A percentile compares a stretch with the other conserved stretches of the same genome.
Evolutionary conservation across 1,140 invertebrate species (phyloP).

Genomic region (Diorhabda sublineata): DNA sequence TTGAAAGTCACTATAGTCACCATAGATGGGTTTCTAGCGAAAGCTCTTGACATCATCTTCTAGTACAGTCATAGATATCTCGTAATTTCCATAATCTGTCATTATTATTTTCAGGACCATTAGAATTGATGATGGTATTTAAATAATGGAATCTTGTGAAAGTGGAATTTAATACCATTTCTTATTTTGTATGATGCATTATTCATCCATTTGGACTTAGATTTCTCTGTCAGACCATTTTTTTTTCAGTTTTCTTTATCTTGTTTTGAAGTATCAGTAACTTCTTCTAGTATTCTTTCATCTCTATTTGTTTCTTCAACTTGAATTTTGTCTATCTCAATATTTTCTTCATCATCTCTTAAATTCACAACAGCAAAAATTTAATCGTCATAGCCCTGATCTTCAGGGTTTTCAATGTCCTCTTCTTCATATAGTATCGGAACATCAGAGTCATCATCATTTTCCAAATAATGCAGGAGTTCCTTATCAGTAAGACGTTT

Average conservation of each 20-base stretch:
- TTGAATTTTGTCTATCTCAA: too few species aligned
- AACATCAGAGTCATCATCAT: too few species aligned
- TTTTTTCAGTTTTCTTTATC: neutral
- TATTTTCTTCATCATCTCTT: too few species aligned
- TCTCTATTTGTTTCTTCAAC: too few species aligned
- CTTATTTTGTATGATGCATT: neutral
- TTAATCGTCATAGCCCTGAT: too few species aligned
- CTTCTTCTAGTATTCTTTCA: too few species aligned
- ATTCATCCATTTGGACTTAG: neutral
- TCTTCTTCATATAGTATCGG: too few species aligned
- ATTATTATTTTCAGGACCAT: conserved; percentile 9
- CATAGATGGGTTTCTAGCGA: conserved; percentile 14
- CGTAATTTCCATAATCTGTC: conserved; percentile 17
- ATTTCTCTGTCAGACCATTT: neutral
- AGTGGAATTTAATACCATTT: neutral
- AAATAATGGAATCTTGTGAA: neutral
- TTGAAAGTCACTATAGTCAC: conserved; percentile 38
- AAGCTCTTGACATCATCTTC: conserved; percentile 1
- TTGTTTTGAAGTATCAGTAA: too few species aligned
- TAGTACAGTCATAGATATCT: conserved; percentile 3
- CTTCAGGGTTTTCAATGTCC: too few species aligned
- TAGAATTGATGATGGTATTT: neutral
- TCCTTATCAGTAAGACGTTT: too few species aligned
- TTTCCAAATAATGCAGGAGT: too few species aligned
- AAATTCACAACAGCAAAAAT: too few species aligned